These are phyloP conservation scores for Caenorhabditis brenneri DNA, from an alignment of 1,140 invertebrate species.

Conservation along the genomic window DNA sequence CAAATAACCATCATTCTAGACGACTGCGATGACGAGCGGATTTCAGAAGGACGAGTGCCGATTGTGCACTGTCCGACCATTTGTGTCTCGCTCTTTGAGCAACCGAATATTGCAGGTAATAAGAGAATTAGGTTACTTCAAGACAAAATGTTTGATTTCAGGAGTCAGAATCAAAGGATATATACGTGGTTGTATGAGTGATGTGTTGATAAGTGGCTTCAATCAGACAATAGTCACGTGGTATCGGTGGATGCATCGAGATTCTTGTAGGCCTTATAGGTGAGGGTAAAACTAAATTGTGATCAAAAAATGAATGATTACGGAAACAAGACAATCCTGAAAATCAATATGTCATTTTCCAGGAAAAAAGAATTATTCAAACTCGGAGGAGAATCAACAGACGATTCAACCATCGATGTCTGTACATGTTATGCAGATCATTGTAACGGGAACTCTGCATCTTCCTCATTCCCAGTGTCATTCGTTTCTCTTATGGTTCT, in stretches of 20 bases:
- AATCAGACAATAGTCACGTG: constrained; percentile 57
- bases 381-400: constrained; percentile 1
- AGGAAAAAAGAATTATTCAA: constrained; percentile 49
- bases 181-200: constrained; percentile 58
- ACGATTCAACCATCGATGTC: constrained; percentile 46
- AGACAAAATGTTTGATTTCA: constrained; percentile 27
- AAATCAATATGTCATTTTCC: neutral
- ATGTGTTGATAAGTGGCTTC: constrained; percentile 57
- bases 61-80: constrained; percentile 56
- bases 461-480: neutral
- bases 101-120: constrained; percentile 55
- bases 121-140: neutral
- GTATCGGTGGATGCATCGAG: constrained; percentile 60
- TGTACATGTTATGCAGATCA: constrained; percentile 47
- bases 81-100: constrained; percentile 52
- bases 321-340: neutral
- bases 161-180: constrained; percentile 55
- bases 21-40: constrained; percentile 47
- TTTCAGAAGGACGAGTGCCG: constrained; percentile 37
- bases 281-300: neutral
- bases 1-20: neutral
- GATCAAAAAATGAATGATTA: neutral
- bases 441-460: constrained; percentile 39
- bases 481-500: neutral
- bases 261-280: constrained; percentile 54